Conservation (phyloP, 1,140 invertebrate genomes). For the Heliconius hermathena region DNA sequence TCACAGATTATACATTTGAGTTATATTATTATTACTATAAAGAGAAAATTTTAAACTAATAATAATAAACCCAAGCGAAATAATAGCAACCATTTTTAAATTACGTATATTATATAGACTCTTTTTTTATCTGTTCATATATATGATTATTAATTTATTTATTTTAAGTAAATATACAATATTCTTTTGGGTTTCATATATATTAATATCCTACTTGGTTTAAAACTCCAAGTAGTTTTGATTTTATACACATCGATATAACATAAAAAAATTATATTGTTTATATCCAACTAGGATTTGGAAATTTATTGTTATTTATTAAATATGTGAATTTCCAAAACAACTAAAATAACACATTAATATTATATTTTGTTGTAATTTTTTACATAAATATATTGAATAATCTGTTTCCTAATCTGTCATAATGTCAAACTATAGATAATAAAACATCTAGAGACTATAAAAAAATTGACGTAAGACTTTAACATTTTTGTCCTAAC, state of each 20-base stretch:
- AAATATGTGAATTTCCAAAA: too few relatives aligned
- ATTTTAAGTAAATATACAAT: not conserved
- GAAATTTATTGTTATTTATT: too few relatives aligned
- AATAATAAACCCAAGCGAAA: not conserved
- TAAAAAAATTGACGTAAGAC: constrained; percentile 12
- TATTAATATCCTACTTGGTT: too few relatives aligned
- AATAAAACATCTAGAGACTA: not conserved
- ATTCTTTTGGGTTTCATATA: too few relatives aligned
- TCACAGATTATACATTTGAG: not conserved
- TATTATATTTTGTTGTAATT: not conserved
- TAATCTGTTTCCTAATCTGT: not conserved
- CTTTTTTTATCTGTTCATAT: too few relatives aligned
- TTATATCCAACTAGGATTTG: too few relatives aligned
- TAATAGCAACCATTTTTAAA: too few relatives aligned
- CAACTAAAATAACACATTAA: not conserved
- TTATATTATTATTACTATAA: not conserved
- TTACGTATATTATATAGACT: too few relatives aligned
- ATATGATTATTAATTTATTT: too few relatives aligned
- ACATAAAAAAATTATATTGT: too few relatives aligned
- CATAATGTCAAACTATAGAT: not conserved
- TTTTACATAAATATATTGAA: not conserved
- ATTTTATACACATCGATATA: too few relatives aligned
- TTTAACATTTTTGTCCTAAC: not conserved
- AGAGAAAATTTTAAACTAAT: not conserved
- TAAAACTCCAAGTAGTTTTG: too few relatives aligned